phyloP scores from a whole-genome alignment of 2,113 vertebrate species.

The Erythrolamprus reginae region DNA sequence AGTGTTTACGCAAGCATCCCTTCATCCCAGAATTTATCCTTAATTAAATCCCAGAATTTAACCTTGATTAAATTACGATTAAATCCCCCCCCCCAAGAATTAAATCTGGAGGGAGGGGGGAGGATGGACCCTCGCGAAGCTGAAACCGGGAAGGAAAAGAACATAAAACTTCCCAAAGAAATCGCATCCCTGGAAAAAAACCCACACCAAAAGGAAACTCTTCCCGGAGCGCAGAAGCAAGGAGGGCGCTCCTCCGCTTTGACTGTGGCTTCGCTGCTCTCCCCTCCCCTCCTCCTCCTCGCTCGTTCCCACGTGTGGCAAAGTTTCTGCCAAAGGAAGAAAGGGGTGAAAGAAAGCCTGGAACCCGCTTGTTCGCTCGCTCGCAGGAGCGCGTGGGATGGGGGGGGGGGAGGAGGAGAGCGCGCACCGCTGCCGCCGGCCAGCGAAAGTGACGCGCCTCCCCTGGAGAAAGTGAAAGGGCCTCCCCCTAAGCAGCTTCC shows the following conservation, averaged over 20 bases:
- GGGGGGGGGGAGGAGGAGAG: too few relatives aligned
- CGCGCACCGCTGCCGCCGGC: background rate
- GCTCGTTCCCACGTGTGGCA: background rate
- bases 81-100: too few relatives aligned
- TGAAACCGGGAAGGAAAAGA: background rate
- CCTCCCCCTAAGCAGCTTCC: background rate
- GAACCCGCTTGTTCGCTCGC: fast-evolving
- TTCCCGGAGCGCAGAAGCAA: background rate
- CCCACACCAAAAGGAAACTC: too few relatives aligned
- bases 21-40: background rate
- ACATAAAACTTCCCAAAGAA: background rate
- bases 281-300: fast-evolving
- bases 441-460: background rate
- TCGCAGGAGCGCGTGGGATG: background rate
- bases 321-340: background rate
- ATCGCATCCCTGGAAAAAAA: background rate
- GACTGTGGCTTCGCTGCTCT: background rate
- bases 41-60: too few relatives aligned
- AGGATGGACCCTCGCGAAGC: too few relatives aligned
- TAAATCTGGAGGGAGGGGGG: background rate
- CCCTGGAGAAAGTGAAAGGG: background rate
- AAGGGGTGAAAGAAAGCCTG: background rate
- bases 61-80: too few relatives aligned
- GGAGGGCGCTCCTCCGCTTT: background rate
- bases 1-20: background rate